Conservation (phyloP, 2,888 invertebrate species). For the Carabus problematicus region DNA sequence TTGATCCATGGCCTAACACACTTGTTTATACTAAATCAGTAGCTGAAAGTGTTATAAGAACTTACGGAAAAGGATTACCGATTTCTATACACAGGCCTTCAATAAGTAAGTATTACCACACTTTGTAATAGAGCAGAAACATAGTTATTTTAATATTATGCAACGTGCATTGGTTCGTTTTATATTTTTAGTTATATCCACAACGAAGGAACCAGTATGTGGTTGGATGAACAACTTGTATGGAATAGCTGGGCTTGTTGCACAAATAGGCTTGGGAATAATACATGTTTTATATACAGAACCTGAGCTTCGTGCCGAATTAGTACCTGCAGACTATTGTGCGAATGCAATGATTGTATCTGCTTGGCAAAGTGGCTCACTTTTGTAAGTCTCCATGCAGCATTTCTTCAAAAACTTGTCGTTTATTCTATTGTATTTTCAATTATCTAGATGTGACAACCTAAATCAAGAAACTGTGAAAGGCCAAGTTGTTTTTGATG, state of each 20-base stretch:
- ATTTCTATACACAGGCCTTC: slow-evolving; percentile 74
- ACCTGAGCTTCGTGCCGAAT: slow-evolving; percentile 64
- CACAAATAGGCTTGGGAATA: slow-evolving; percentile 66
- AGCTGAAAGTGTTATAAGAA: slow-evolving; percentile 69
- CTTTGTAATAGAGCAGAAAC: background rate
- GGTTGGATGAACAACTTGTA: slow-evolving; percentile 77
- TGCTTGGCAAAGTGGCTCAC: slow-evolving; percentile 62
- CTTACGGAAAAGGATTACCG: slow-evolving; percentile 65
- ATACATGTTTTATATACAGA: slow-evolving; percentile 66
- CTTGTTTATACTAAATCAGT: slow-evolving; percentile 77
- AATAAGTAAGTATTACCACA: slow-evolving; percentile 57
- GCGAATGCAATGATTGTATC: slow-evolving; percentile 67
- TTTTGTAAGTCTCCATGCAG: background rate
- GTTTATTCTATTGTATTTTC: too few relatives aligned
- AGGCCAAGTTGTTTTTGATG: slow-evolving; percentile 9
- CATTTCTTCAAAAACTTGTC: too few relatives aligned
- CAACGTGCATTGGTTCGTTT: background rate
- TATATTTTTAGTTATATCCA: slow-evolving; percentile 52
- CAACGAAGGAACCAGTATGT: slow-evolving; percentile 58
- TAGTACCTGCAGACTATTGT: slow-evolving; percentile 74
- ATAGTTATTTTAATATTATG: too few relatives aligned
- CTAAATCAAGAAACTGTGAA: slow-evolving; percentile 7
- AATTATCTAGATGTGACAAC: background rate
- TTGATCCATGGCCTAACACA: slow-evolving; percentile 71
- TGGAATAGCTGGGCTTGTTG: slow-evolving; percentile 67